Evolutionary conservation across 2,888 invertebrate genomes (phyloP).

Genomic region (Nipponacmea schrenckii): DNA sequence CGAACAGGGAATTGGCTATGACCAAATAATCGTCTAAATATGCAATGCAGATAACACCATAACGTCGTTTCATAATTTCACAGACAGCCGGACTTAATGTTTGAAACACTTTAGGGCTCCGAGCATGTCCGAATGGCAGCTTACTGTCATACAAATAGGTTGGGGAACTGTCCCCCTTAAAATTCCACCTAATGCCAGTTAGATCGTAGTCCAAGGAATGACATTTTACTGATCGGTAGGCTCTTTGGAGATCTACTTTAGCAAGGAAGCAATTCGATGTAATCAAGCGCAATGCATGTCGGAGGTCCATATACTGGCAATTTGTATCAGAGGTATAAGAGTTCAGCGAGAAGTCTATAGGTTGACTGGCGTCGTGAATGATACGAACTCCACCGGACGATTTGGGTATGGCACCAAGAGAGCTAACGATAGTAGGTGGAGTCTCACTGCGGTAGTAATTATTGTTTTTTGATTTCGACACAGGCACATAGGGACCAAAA

Average conservation of each 20-base stretch:
- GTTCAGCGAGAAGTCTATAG: neutral
- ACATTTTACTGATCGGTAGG: neutral
- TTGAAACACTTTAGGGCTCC: neutral
- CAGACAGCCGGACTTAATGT: neutral
- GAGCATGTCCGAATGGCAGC: neutral
- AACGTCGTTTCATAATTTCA: neutral
- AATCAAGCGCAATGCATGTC: conserved; percentile 2
- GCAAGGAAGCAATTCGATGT: neutral
- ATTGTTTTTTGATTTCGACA: too few relatives aligned
- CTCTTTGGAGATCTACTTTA: conserved; percentile 1
- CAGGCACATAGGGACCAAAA: too few relatives aligned
- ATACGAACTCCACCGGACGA: neutral
- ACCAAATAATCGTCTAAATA: neutral
- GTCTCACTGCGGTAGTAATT: neutral
- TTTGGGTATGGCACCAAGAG: neutral
- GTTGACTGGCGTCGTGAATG: conserved; percentile 2
- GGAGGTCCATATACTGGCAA: conserved; percentile 8
- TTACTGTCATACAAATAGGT: neutral
- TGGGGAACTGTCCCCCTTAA: neutral
- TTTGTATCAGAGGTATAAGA: neutral
- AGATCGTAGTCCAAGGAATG: neutral
- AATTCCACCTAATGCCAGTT: neutral
- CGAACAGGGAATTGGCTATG: neutral
- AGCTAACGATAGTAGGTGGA: neutral
- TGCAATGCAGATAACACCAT: neutral